These are phyloP conservation scores for Aurelia aurita DNA, from an alignment of 30 jellyfish, hydroid and myxozoan species.

Conservation along the genomic window DNA sequence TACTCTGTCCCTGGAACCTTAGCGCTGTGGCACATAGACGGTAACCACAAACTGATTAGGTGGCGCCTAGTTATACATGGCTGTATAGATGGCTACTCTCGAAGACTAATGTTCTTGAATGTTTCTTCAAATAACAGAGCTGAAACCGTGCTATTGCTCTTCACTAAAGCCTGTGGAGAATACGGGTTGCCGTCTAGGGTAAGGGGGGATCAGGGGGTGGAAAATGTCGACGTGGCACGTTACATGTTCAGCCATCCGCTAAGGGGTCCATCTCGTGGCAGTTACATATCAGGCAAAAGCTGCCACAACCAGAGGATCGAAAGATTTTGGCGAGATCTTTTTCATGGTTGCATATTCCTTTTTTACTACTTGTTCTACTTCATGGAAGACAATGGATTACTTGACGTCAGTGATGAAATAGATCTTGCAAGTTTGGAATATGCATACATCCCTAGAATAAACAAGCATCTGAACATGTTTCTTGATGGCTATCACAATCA, in stretches of 20 bases:
- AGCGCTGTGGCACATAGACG: slow-evolving; percentile 39
- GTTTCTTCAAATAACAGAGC: slow-evolving; percentile 22
- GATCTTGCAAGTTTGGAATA: slow-evolving; percentile 5
- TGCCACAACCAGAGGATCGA: slow-evolving; percentile 46
- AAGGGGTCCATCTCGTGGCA: slow-evolving; percentile 49
- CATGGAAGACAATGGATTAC: slow-evolving; percentile 1
- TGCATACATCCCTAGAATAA: slow-evolving; percentile 11
- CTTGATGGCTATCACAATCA: slow-evolving; percentile 24
- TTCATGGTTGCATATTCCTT: slow-evolving; percentile 7
- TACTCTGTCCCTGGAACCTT: slow-evolving; percentile 42
- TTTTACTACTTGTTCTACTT: neutral
- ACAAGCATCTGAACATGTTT: neutral
- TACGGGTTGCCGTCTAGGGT: slow-evolving; percentile 43
- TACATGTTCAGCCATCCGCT: slow-evolving; percentile 32
- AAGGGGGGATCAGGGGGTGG: slow-evolving; percentile 42
- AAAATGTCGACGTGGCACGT: slow-evolving; percentile 42
- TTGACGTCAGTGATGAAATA: neutral
- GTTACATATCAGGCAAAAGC: slow-evolving; percentile 52
- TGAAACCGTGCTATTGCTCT: slow-evolving; percentile 7
- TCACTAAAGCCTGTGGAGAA: neutral
- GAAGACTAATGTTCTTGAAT: slow-evolving; percentile 5
- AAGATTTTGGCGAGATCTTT: slow-evolving; percentile 30
- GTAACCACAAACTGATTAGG: slow-evolving; percentile 34
- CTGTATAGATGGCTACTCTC: slow-evolving; percentile 40
- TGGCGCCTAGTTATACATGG: slow-evolving; percentile 51